Base-by-base conservation (phyloP, 2,797 vertebrate genomes). In the Melanotaenia boesemani region DNA sequence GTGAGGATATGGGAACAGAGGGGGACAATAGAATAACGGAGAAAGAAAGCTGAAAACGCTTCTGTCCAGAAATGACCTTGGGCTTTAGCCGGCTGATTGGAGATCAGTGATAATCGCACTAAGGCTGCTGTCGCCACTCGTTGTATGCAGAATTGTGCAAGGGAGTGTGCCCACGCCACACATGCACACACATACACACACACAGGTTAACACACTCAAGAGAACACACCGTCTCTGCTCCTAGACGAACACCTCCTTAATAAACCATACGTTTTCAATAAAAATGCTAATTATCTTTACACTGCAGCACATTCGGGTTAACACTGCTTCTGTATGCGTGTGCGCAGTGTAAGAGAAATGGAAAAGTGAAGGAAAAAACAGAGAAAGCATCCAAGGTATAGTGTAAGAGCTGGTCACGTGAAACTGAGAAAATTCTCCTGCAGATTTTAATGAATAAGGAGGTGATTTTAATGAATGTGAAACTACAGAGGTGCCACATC, bases 241-340 rank as follows among this genome's bases (percentile, higher is more conserved):
- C 68, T 70, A 69, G 79, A 86, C 20, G 54, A 89, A 86, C 83
- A 86, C 85, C 77, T 86, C 72, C 83, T 87, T 92, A 92, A 89
- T 92, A 92, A 93, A 91, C 74, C 91, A 87, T 91, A 90, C 69
- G 62, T 89, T 94, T 93, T 92, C 89, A 91, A 93, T 93, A 93
- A 93, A 93, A 91, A 93, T 93, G 92, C 87, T 92, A 91, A 93
- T 93, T 88, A 90, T 88, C 88, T 88, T 81, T 80, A 86, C 77
- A 83, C 80, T 41, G 80, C 80, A 73, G 81, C 72, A 66, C 72
- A 77, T 81, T 83, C 70, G 84, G 82, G 86, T 88, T 91, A 85
- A 76, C 79, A 64, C 70, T 28, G 68, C 50, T 36, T 72, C 34
- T 76, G 36, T 76, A 8, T 73, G 63, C 77, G 56, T 67, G 76